Evolutionary conservation across 2,888 invertebrate species (phyloP).

Genomic region (Luffia ferchaultella): DNA sequence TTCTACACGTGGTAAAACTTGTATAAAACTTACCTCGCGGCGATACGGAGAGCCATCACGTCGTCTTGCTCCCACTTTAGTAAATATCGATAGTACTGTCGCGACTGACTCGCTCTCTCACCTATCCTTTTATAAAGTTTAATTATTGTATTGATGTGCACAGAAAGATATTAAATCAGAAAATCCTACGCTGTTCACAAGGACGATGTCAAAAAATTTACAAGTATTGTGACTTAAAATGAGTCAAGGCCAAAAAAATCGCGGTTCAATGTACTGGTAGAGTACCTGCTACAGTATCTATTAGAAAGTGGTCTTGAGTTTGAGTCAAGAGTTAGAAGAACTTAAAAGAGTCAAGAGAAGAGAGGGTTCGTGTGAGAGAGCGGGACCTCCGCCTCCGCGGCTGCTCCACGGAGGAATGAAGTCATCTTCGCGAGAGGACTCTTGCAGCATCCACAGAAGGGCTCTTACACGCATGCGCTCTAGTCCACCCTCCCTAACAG

Average conservation of each 20-base stretch:
- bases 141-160: neutral
- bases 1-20: neutral
- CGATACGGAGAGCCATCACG: conserved; percentile 48
- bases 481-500: conserved; percentile 33
- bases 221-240: too few species aligned
- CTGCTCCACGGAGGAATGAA: conserved; percentile 60
- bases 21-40: conserved; percentile 57
- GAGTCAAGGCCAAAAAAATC: too few species aligned
- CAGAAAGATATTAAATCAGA: too few species aligned
- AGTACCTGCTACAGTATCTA: too few species aligned
- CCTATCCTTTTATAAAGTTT: conserved; percentile 33
- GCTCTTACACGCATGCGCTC: conserved; percentile 54
- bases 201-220: too few species aligned
- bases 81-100: neutral
- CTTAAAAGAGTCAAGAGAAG: too few species aligned
- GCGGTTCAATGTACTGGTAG: too few species aligned
- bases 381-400: conserved; percentile 58
- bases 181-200: too few species aligned
- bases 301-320: too few species aligned
- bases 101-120: conserved; percentile 45
- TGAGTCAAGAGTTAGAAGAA: too few species aligned
- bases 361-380: conserved; percentile 2
- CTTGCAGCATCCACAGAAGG: conserved; percentile 51
- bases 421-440: conserved; percentile 49
- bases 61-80: conserved; percentile 62